Conservation (phyloP, 2,113 vertebrate species). For the Xerus inauris region DNA sequence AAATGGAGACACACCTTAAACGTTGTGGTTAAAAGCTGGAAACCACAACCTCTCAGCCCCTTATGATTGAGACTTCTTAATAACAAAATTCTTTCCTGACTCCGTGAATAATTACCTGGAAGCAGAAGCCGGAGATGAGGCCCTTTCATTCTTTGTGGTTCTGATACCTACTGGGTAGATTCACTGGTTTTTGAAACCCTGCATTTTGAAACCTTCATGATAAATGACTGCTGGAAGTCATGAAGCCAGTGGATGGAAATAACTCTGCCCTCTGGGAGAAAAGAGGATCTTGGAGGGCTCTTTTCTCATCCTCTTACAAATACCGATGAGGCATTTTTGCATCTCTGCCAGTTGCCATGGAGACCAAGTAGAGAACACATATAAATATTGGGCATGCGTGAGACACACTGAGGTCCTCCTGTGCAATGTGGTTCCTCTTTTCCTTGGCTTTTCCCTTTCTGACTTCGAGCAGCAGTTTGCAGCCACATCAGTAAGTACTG, state of each 20-base stretch:
- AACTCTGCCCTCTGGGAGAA: constrained; percentile 8
- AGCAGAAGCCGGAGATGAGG: neutral
- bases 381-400: constrained; percentile 62
- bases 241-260: constrained; percentile 46
- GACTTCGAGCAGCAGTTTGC: neutral
- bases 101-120: constrained; percentile 48
- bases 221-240: constrained; percentile 55
- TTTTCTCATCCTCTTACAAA: constrained; percentile 51
- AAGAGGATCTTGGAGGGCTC: constrained; percentile 37
- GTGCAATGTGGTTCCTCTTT: constrained; percentile 40
- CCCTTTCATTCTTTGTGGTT: neutral
- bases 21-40: constrained; percentile 59
- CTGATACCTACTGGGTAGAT: neutral
- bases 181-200: neutral
- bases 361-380: constrained; percentile 65
- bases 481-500: constrained; percentile 9
- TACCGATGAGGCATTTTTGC: constrained; percentile 61
- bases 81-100: constrained; percentile 59
- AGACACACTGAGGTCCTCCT: neutral
- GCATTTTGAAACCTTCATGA: neutral
- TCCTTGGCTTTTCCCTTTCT: neutral
- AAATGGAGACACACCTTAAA: constrained; percentile 69
- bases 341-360: constrained; percentile 73
- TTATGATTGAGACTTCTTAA: constrained; percentile 49
- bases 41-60: constrained; percentile 65